phyloP scores from a whole-genome alignment of 2,113 vertebrate species.

The Odontesthes bonariensis region DNA sequence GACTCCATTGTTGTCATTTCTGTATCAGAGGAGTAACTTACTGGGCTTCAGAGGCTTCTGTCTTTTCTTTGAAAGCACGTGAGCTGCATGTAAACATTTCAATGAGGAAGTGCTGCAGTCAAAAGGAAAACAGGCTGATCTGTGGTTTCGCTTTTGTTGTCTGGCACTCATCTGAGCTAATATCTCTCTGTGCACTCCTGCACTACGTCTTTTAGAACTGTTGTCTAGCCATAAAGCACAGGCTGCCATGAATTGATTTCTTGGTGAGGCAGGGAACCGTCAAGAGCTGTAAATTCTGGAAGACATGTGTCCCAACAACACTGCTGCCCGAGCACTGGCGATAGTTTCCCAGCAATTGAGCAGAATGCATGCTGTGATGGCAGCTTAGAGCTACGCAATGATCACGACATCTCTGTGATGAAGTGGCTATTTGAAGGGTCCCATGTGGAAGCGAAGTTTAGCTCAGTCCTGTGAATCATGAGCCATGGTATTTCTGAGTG shows the following conservation, averaged over 20 bases:
- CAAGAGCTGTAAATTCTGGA: slow-evolving; percentile 58
- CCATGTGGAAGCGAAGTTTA: slow-evolving; percentile 43
- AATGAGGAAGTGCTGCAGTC: slow-evolving; percentile 78
- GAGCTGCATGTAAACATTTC: slow-evolving; percentile 80
- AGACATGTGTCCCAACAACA: slow-evolving; percentile 57
- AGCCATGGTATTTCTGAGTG: slow-evolving; percentile 38
- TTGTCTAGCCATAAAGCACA: slow-evolving; percentile 67
- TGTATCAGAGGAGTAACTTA: slow-evolving; percentile 41
- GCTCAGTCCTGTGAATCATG: slow-evolving; percentile 51
- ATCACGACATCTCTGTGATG: slow-evolving; percentile 57
- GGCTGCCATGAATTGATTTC: slow-evolving; percentile 72
- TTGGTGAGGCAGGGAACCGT: slow-evolving; percentile 44
- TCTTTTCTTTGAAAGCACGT: slow-evolving; percentile 76
- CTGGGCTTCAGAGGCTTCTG: slow-evolving; percentile 39
- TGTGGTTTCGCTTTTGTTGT: slow-evolving; percentile 61
- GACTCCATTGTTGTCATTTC: slow-evolving; percentile 15
- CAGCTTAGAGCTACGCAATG: slow-evolving; percentile 51
- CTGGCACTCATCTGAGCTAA: slow-evolving; percentile 48
- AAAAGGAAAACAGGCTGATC: slow-evolving; percentile 70
- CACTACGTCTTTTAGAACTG: slow-evolving; percentile 45
- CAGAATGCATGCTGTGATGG: slow-evolving; percentile 44
- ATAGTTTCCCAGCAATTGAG: slow-evolving; percentile 49
- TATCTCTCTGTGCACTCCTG: slow-evolving; percentile 32
- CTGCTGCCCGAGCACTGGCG: slow-evolving; percentile 35
- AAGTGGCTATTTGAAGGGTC: slow-evolving; percentile 51